These are phyloP conservation scores for Sebastes schlegelii DNA, from an alignment of 2,113 vertebrate genomes.

Conservation along the genomic window DNA sequence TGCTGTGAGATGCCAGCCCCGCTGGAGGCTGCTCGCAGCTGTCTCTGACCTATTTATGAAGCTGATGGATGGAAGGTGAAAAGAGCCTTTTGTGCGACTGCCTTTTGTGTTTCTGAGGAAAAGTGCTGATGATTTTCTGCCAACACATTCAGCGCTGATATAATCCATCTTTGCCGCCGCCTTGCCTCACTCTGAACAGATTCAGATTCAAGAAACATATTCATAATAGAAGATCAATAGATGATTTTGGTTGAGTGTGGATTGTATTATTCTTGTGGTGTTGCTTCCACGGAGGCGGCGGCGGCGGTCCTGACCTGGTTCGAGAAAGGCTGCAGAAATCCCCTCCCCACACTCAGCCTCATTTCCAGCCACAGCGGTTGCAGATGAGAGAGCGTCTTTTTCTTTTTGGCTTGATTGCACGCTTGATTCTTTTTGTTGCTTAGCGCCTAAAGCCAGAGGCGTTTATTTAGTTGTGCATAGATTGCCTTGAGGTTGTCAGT, in stretches of 20 bases:
- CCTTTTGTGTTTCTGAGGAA: constrained; percentile 47
- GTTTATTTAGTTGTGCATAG: constrained; percentile 29
- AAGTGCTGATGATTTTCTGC: constrained; percentile 17
- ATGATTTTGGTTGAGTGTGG: neutral
- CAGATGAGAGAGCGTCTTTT: constrained; percentile 49
- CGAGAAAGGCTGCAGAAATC: constrained; percentile 54
- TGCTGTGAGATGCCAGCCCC: constrained; percentile 30
- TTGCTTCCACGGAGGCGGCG: neutral
- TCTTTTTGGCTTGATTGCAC: neutral
- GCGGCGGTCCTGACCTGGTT: constrained; percentile 44
- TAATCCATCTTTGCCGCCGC: neutral
- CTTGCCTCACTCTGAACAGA: too few relatives aligned
- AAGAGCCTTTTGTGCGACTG: constrained; percentile 44
- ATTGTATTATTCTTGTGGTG: neutral
- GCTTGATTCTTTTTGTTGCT: neutral
- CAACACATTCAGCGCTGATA: neutral
- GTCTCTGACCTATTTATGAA: constrained; percentile 70
- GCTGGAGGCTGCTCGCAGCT: constrained; percentile 60
- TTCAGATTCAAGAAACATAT: neutral
- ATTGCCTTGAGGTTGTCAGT: constrained; percentile 43
- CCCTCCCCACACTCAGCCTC: constrained; percentile 38
- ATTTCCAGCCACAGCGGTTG: constrained; percentile 40
- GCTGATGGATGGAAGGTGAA: constrained; percentile 62
- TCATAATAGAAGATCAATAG: neutral
- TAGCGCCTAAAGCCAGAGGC: constrained; percentile 24